Conservation (phyloP, 1,140 invertebrate species). For the Trinorchestia longiramus region DNA sequence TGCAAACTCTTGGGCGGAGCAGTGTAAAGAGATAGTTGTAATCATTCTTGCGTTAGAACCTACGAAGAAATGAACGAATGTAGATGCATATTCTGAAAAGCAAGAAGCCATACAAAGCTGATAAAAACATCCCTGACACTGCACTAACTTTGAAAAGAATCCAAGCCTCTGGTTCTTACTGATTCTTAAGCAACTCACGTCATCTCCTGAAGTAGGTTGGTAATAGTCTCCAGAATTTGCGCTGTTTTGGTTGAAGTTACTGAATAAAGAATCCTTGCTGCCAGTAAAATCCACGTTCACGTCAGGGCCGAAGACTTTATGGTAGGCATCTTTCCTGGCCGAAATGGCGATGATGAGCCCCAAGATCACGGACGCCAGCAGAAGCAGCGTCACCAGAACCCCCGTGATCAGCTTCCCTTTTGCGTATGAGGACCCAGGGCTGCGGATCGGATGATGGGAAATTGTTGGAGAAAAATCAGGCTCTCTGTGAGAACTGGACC, state of each 20-base stretch:
- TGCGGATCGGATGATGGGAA: neutral
- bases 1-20: too few relatives aligned
- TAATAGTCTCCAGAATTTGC: neutral
- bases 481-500: neutral
- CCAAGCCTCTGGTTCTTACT: too few relatives aligned
- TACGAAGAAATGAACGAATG: too few relatives aligned
- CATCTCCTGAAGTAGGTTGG: neutral
- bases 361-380: neutral
- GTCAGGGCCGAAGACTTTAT: neutral
- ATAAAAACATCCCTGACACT: too few relatives aligned
- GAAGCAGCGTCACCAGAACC: neutral
- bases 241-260: neutral
- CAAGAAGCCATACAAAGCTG: too few relatives aligned
- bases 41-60: too few relatives aligned
- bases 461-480: neutral
- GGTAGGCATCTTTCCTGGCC: neutral
- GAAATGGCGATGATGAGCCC: conserved; percentile 17
- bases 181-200: neutral
- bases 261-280: neutral
- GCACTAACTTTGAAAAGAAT: too few relatives aligned
- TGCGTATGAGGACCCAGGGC: neutral
- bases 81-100: too few relatives aligned
- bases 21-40: too few relatives aligned
- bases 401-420: neutral
- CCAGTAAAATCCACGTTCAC: neutral